Evolutionary conservation across 2,888 invertebrate species (phyloP), one percentile per base, ranked within the genome.

Genomic region (Brenthis hecate): DNA sequence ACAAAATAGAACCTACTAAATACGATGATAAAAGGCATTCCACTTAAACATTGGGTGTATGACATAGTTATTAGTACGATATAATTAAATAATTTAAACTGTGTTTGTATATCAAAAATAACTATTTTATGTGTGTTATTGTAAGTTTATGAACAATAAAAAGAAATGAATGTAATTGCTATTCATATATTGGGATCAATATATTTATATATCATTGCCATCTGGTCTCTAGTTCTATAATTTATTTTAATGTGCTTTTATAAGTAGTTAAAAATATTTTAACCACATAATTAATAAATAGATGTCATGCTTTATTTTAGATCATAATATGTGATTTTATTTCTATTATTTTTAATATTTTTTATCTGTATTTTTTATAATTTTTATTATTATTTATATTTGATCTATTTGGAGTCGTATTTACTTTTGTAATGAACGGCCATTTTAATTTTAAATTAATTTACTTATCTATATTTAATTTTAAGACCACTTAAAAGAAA

Each of bases 281-380:
- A 36, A 58, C 23, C 58, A 48, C n/a, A n/a, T 50, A 50, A 48
- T 58, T 48, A n/a, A 57, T 28, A 28, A 60, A 28, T 23, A 13
- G 8, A 58, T 28, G 48, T 23, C 4, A 58, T 58, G 58, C 60
- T 50, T 60, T 60, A 60, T 28, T 60, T 50, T 48, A 28, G 50
- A 60, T n/a, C 60, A 5, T 43, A 43, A 32, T 60, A 60, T 60
- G 60, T 60, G 60, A 60, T 60, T 50, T 60, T n/a, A 50, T n/a
- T 32, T 28, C 28, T 28, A 28, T 28, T 28, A 2, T 50, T 50
- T 2, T 43, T 43, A 43, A 4, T 28, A 0, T 28, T 50, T 50
- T 58, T 48, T 28, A 28, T 14, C 48, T 32, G 11, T 60, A 28
- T 48, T 60, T 5, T 50, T 58, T 32, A 3, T 28, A n/a, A 50